Evolutionary conservation across 2,888 invertebrate genomes (phyloP), one percentile per base, ranked within the genome.

Genomic region (Dusona sp.): DNA sequence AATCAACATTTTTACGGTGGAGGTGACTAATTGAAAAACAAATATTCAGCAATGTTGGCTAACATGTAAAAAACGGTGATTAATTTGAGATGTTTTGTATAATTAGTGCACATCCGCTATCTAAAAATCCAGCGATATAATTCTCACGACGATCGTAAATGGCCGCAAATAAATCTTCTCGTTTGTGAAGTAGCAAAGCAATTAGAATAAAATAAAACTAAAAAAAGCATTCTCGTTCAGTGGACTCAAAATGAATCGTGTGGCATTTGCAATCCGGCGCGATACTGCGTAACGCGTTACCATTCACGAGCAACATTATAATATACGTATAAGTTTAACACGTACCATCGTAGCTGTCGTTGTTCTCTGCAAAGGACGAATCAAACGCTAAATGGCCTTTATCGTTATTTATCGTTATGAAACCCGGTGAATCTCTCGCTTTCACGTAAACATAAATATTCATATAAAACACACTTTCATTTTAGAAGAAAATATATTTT

Each of bases 371-470:
- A 83, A 77, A 86, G 77, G 73, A 83, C 80, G 83, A 83, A 73
- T 80, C 72, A 83, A 83, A 86, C 75, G 79, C 75, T n/a, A 80
- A 70, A 77, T 83, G 83, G 86, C 80, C 84, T 86, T 86, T 86
- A 86, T 73, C 38, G 83, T 83, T 77, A 87, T 85, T 87, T 85
- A 87, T 87, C 85, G 88, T 87, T 88, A 87, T 88, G 88, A 87
- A 88, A 88, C 78, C 29, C 74, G 48, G 70, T 57, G 73, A 86
- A 74, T 86, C 38, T 86, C 75, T 80, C 33, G 61, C 68, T 78
- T 57, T 36, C 38, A 25, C 61, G 22, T 29, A 42, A 45, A 65
- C 29, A 75, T 42, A 25, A 22, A 75, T 33, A 16, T 42, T 61
- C 42, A 51, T 38, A 38, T 25, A 25, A 38, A 78, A 38, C 19